Evolutionary conservation across 2,797 vertebrate species (phyloP).

Genomic region (Pangasius krempfi): DNA sequence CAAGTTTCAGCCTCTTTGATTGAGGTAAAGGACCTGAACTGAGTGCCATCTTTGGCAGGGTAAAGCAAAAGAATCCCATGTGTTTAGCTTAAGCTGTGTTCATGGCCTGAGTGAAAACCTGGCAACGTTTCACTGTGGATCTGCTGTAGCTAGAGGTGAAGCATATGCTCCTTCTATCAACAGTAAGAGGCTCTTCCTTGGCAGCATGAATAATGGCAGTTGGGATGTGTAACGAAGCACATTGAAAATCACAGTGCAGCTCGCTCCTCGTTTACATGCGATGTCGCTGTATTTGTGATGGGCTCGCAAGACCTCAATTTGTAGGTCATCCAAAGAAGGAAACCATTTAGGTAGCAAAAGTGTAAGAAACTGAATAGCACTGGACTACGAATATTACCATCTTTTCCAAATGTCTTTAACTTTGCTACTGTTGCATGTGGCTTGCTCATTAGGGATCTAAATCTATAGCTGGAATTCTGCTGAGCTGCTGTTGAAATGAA

Average conservation of each 20-base stretch:
- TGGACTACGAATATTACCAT: neutral
- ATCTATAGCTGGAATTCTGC: neutral
- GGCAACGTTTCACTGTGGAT: neutral
- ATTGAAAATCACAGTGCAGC: neutral
- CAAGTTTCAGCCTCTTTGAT: neutral
- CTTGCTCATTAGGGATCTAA: neutral
- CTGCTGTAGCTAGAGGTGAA: slow-evolving; percentile 18
- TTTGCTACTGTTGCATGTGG: neutral
- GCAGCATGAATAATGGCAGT: slow-evolving; percentile 25
- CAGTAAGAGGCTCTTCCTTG: slow-evolving; percentile 1
- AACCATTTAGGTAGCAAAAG: neutral
- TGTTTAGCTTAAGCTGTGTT: neutral
- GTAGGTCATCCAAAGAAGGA: neutral
- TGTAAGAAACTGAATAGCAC: neutral
- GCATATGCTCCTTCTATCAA: slow-evolving; percentile 9
- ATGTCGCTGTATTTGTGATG: neutral
- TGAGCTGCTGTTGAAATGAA: neutral
- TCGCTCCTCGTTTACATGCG: neutral
- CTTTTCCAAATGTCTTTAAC: neutral
- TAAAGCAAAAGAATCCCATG: neutral
- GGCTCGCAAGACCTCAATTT: neutral
- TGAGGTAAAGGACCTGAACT: neutral
- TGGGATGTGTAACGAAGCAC: neutral
- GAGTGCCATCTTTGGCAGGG: neutral
- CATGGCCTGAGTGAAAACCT: neutral